Evolutionary conservation across 2,797 vertebrate species (phyloP).

Genomic region (Rousettus madagascariensis): DNA sequence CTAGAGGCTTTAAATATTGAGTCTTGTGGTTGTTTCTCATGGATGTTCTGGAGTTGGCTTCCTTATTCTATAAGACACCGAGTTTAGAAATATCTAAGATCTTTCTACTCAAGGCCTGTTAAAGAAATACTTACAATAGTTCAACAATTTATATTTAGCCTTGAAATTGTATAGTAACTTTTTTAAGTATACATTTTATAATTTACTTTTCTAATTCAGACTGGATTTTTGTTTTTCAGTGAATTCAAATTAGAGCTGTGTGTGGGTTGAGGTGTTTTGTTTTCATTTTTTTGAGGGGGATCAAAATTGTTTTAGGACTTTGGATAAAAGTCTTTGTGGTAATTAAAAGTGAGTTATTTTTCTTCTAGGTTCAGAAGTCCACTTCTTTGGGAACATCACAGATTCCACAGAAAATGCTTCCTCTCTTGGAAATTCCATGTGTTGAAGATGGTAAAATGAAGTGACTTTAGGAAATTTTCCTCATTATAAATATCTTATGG

Average conservation of each 20-base stretch:
- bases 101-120: not conserved
- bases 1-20: not conserved
- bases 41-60: not conserved
- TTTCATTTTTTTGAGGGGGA: not conserved
- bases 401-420: constrained; percentile 86
- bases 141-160: not conserved
- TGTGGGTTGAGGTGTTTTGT: too few relatives aligned
- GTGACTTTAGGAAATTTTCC: constrained; percentile 22
- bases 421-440: constrained; percentile 88
- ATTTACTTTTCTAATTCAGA: constrained; percentile 19
- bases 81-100: constrained; percentile 3
- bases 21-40: not conserved
- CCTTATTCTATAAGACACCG: not conserved
- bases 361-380: constrained; percentile 80
- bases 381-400: constrained; percentile 84
- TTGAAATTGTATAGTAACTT: not conserved
- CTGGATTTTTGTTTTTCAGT: not conserved
- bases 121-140: not conserved
- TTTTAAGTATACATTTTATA: not conserved
- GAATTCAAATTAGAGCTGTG: not conserved
- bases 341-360: not conserved
- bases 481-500: not conserved
- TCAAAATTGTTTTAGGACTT: not conserved
- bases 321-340: constrained; percentile 9
- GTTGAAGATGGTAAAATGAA: constrained; percentile 91